These are phyloP conservation scores for Idris sp. DNA, from an alignment of 1,140 invertebrate genomes.

Conservation along the genomic window DNA sequence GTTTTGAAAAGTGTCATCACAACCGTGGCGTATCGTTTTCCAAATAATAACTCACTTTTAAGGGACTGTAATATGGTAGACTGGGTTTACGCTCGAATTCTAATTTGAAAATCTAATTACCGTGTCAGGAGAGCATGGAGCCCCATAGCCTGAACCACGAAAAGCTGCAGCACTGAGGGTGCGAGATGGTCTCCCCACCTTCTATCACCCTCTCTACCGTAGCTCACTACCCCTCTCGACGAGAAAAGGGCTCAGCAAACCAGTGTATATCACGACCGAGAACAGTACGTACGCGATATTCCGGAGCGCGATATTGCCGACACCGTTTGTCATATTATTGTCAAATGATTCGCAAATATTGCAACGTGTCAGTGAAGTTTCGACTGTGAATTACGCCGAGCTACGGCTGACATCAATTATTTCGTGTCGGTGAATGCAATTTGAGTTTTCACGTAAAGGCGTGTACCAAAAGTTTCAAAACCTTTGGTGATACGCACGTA, in stretches of 20 bases:
- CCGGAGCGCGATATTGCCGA: conserved; percentile 32
- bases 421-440: background rate
- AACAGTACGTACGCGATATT: conserved; percentile 43
- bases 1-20: too few species aligned
- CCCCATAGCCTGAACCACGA: conserved; percentile 54
- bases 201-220: conserved; percentile 52
- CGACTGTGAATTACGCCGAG: background rate
- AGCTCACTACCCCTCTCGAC: conserved; percentile 45
- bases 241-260: conserved; percentile 58
- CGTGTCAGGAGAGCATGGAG: conserved; percentile 38
- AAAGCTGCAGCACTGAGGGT: conserved; percentile 59
- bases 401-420: conserved; percentile 1
- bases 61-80: conserved; percentile 19
- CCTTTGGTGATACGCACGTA: conserved; percentile 5
- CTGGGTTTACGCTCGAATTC: conserved; percentile 15
- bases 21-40: background rate
- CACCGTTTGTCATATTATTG: conserved; percentile 16
- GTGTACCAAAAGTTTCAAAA: conserved; percentile 23
- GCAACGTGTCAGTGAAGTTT: conserved; percentile 33
- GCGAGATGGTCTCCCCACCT: conserved; percentile 59
- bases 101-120: conserved; percentile 54
- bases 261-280: conserved; percentile 56
- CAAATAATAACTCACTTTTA: conserved; percentile 18
- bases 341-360: conserved; percentile 30
- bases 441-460: conserved; percentile 12